Evolutionary conservation across 2,113 vertebrate genomes (phyloP).

Genomic region (Anarhynchus alexandrinus): DNA sequence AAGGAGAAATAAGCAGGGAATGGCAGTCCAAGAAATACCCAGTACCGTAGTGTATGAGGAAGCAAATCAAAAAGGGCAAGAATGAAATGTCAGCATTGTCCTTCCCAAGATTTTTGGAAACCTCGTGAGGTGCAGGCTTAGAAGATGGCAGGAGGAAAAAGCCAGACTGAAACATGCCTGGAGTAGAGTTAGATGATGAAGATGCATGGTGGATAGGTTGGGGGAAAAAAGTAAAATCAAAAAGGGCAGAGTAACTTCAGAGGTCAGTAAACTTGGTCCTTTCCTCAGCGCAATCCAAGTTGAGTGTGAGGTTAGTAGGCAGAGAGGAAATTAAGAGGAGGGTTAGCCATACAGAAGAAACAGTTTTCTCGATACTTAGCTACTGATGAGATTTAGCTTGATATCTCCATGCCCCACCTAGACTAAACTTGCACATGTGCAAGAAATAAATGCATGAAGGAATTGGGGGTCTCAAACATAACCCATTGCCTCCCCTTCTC

Average conservation of each 20-base stretch:
- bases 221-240: neutral
- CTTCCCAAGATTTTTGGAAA: neutral
- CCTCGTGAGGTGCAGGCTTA: neutral
- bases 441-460: neutral
- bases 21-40: neutral
- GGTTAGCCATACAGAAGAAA: neutral
- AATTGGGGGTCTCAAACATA: fast-evolving
- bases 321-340: neutral
- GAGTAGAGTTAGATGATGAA: neutral
- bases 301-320: neutral
- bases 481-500: neutral
- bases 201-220: neutral
- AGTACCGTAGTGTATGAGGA: too few relatives aligned
- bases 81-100: neutral
- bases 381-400: neutral
- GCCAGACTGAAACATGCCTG: neutral
- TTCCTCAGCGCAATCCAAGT: neutral
- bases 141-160: neutral
- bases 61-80: neutral
- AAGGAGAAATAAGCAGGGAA: neutral
- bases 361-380: neutral
- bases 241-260: neutral
- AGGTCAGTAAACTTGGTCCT: neutral
- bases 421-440: neutral
- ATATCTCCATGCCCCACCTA: neutral